Percentiles rank a stretch among this genome's conserved stretches.
Evolutionary conservation across 2,797 vertebrate genomes (phyloP).

Genomic region (Falco rusticolus): DNA sequence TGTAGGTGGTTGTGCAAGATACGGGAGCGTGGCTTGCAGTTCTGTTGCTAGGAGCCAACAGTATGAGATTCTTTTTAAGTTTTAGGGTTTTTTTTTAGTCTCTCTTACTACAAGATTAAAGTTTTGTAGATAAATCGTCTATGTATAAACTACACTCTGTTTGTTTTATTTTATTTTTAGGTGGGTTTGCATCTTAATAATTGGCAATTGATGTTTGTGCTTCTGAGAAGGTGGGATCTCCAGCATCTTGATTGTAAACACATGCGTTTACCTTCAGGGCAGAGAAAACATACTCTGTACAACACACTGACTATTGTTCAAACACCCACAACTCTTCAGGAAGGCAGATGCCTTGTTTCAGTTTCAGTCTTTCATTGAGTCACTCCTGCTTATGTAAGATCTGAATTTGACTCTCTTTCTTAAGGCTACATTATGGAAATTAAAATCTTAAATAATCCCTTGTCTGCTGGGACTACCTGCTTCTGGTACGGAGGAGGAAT

Average conservation of each 20-base stretch:
- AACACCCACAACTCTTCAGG: constrained; percentile 47
- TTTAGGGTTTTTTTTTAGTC: not conserved
- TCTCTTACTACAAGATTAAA: not conserved
- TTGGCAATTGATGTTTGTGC: not conserved
- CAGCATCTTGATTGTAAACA: not conserved
- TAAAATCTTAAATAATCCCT: constrained; percentile 38
- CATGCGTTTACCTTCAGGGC: constrained; percentile 10
- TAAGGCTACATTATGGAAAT: constrained; percentile 48
- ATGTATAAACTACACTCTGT: not conserved
- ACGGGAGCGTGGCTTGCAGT: not conserved
- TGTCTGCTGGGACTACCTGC: constrained; percentile 16
- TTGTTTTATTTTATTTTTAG: constrained; percentile 20
- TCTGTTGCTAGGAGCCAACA: constrained; percentile 37
- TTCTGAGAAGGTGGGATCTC: constrained; percentile 4
- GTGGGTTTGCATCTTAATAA: not conserved
- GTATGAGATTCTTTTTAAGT: constrained; percentile 16
- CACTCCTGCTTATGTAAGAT: constrained; percentile 48
- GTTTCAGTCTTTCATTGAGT: constrained; percentile 61
- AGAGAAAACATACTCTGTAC: not conserved
- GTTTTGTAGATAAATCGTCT: not conserved
- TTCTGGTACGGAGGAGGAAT: constrained; percentile 15
- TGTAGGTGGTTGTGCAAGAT: constrained; percentile 32
- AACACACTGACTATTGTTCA: constrained; percentile 27
- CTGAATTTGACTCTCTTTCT: constrained; percentile 41
- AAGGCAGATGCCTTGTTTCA: constrained; percentile 53